phyloP scores from a whole-genome alignment of 2,797 vertebrate species.

The Coregonus ussuriensis region DNA sequence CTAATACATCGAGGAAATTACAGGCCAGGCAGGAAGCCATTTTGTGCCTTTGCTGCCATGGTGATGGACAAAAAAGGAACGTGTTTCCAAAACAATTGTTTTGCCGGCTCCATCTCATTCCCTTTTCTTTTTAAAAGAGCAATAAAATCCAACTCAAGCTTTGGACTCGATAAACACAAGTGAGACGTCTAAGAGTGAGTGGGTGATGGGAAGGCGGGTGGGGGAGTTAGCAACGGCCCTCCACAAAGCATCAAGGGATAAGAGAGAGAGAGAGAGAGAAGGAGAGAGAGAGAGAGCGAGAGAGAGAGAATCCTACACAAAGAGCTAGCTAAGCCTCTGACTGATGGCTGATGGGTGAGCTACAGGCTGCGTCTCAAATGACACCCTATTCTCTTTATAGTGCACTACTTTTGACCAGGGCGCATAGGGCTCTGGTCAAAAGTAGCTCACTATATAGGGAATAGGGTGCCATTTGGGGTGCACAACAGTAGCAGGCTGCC shows the following conservation, averaged over 20 bases:
- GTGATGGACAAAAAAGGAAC: slow-evolving; percentile 8
- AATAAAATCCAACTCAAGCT: slow-evolving; percentile 25
- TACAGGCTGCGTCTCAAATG: not conserved
- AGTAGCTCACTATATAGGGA: not conserved
- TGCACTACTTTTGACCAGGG: no score
- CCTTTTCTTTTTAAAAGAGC: not conserved
- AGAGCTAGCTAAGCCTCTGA: not conserved
- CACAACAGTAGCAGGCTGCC: not conserved
- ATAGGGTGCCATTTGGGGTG: not conserved
- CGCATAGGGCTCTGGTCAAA: not conserved
- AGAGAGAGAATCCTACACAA: not conserved
- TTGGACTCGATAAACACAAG: slow-evolving; percentile 7
- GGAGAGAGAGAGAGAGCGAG: no score
- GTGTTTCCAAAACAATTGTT: slow-evolving; percentile 18
- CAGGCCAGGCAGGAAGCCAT: slow-evolving; percentile 21
- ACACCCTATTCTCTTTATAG: no score
- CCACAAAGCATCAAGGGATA: not conserved
- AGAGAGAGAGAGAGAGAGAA: not conserved
- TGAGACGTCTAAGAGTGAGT: slow-evolving; percentile 33
- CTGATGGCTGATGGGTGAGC: not conserved
- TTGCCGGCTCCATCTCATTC: not conserved
- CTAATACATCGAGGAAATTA: not conserved
- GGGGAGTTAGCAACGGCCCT: not conserved
- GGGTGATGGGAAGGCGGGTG: slow-evolving; percentile 40
- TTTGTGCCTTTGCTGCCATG: slow-evolving; percentile 14